Evolutionary conservation across 1,140 invertebrate species (phyloP).

Genomic region (Arion vulgaris): DNA sequence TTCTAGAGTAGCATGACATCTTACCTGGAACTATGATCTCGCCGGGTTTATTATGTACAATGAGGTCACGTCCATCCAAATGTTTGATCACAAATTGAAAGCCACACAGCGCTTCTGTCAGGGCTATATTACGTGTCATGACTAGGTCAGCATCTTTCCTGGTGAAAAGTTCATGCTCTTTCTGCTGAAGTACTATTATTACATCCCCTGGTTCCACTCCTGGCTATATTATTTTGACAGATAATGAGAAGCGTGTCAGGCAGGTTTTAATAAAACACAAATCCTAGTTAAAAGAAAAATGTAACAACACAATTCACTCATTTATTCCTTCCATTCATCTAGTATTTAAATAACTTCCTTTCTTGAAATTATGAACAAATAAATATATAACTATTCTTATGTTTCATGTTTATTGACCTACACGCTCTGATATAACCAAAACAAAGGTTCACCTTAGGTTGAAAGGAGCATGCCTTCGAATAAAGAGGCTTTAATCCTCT

Average conservation of each 20-base stretch:
- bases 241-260: background rate
- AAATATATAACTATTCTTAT: too few relatives aligned
- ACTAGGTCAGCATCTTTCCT: constrained; percentile 90
- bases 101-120: constrained; percentile 96
- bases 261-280: background rate
- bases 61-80: constrained; percentile 90
- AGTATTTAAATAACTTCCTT: background rate
- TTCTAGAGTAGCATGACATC: too few relatives aligned
- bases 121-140: constrained; percentile 82
- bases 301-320: background rate
- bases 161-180: constrained; percentile 88
- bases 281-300: background rate
- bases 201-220: constrained; percentile 93
- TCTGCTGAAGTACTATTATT: constrained; percentile 95
- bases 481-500: too few relatives aligned
- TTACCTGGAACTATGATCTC: constrained; percentile 86
- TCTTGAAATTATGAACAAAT: too few relatives aligned
- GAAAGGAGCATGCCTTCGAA: too few relatives aligned
- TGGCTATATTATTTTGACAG: constrained; percentile 79
- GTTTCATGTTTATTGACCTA: too few relatives aligned
- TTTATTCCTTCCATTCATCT: background rate
- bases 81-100: constrained; percentile 95
- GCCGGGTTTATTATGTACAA: constrained; percentile 88
- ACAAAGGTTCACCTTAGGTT: too few relatives aligned
- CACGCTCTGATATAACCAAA: too few relatives aligned